Evolutionary conservation across 2,113 vertebrate species (phyloP), one percentile per base, ranked within the genome.

Genomic region (Sceloporus undulatus): DNA sequence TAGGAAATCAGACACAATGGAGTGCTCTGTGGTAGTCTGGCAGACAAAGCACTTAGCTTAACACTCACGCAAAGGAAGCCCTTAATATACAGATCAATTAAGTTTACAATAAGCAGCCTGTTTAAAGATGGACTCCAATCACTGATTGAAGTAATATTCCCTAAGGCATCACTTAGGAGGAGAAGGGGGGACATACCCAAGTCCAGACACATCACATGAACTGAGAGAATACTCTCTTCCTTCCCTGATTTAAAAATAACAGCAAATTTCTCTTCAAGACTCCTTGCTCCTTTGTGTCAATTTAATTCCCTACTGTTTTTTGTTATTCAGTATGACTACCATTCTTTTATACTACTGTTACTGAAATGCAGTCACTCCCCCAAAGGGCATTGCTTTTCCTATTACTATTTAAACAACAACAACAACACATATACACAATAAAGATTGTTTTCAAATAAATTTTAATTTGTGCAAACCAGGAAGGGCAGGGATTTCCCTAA

Each of bases 1-100:
- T 86, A 88, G 80, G 87, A 81, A 82, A 91, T 65, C 14, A 85
- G 90, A 93, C 95, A 97, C 97, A 98, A 97, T 95, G 91, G 92
- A 80, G 84, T 88, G 74, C 93, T 97, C 94, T 97, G 96, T 97
- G 88, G 86, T 85, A 5, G 11, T 76, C 94, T 94, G 94, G 92
- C 92, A 95, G 89, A 93, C 88, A 96, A 95, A 95, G 93, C 88
- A 94, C 93, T 94, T 94, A 88, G 92, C 92, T 91, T 94, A 94
- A 92, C 85, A 89, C 85, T 87, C 65, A 91, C 91, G 87, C 93
- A 85, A 93, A 86, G 86, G 89, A 92, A 94, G 85, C 62, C 11
- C 86, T 91, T 79, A 94, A 91, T 88, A 89, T 85, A 82, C 93
- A 94, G 88, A 95, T 93, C 88, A 89, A 92, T 71, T 93, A 88